Conservation (phyloP, 2,888 invertebrate species). For the Bombylius major region DNA sequence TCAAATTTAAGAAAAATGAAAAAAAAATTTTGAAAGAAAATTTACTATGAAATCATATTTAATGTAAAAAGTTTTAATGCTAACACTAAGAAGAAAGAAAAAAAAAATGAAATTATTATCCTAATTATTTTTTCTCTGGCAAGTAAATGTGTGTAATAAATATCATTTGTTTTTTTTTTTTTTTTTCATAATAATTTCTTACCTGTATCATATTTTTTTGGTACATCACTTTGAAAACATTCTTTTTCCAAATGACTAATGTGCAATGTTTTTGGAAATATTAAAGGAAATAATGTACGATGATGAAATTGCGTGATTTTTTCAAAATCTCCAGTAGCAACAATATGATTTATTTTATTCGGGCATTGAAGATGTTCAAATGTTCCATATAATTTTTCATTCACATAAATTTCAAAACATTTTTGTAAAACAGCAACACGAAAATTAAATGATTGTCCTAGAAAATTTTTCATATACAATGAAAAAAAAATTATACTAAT, state of each 20-base stretch:
- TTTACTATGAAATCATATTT: too few species aligned
- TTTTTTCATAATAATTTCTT: not conserved
- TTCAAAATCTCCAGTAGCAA: constrained; percentile 32
- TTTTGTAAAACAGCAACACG: constrained; percentile 33
- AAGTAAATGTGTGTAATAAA: not conserved
- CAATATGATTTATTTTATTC: constrained; percentile 31
- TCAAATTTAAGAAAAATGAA: not conserved
- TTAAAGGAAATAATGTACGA: constrained; percentile 31
- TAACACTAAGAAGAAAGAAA: too few species aligned
- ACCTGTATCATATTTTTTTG: constrained; percentile 31
- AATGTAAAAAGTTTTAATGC: too few species aligned
- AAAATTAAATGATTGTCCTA: constrained; percentile 31
- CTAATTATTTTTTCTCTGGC: too few species aligned
- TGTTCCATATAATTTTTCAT: constrained; percentile 32
- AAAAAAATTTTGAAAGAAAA: not conserved
- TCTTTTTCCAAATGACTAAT: constrained; percentile 28
- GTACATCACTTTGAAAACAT: constrained; percentile 35
- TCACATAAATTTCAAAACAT: constrained; percentile 35
- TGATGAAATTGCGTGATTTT: constrained; percentile 35
- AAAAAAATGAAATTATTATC: too few species aligned
- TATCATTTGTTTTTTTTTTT: not conserved
- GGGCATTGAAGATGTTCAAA: constrained; percentile 33
- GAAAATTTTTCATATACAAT: not conserved
- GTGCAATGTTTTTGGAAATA: constrained; percentile 30
- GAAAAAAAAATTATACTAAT: not conserved